A percentile compares a stretch with the other conserved stretches of the same genome.
Conservation (phyloP, 1,140 invertebrate species). For the Dendrolimus kikuchii region DNA sequence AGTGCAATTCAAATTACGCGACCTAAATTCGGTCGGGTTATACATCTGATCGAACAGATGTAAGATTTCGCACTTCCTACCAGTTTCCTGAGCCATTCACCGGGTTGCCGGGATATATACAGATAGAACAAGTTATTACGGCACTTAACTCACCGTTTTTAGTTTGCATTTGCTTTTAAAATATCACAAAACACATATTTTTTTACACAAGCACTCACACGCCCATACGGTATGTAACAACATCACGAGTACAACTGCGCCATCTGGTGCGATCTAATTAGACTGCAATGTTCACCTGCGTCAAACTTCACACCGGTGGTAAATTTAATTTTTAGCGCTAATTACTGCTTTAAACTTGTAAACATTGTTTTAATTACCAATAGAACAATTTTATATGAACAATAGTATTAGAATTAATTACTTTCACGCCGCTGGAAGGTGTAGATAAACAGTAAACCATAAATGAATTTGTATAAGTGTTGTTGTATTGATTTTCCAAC, state of each 20-base stretch:
- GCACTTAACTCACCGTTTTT: conserved; percentile 49
- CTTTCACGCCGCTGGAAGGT: neutral
- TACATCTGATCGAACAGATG: conserved; percentile 64
- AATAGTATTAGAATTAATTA: too few species aligned
- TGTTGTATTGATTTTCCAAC: conserved; percentile 55
- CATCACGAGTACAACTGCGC: conserved; percentile 68
- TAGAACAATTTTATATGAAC: conserved; percentile 4
- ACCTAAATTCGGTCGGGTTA: conserved; percentile 58
- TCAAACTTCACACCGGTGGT: conserved; percentile 45
- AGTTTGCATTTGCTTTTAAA: conserved; percentile 42
- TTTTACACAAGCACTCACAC: conserved; percentile 69
- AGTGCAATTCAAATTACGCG: conserved; percentile 35
- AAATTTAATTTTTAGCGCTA: conserved; percentile 44
- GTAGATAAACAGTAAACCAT: neutral
- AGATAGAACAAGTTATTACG: conserved; percentile 19
- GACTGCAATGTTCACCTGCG: conserved; percentile 40
- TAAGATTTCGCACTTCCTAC: conserved; percentile 56
- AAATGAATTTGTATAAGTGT: conserved; percentile 15
- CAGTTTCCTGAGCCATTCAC: conserved; percentile 34
- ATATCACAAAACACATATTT: conserved; percentile 65
- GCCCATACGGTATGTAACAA: conserved; percentile 66
- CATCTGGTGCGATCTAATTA: conserved; percentile 46
- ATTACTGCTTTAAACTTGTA: neutral
- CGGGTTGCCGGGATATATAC: conserved; percentile 23
- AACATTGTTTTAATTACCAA: conserved; percentile 11